Base-by-base conservation (phyloP, 2,797 vertebrate genomes). In the Melanotaenia trifasciata region DNA sequence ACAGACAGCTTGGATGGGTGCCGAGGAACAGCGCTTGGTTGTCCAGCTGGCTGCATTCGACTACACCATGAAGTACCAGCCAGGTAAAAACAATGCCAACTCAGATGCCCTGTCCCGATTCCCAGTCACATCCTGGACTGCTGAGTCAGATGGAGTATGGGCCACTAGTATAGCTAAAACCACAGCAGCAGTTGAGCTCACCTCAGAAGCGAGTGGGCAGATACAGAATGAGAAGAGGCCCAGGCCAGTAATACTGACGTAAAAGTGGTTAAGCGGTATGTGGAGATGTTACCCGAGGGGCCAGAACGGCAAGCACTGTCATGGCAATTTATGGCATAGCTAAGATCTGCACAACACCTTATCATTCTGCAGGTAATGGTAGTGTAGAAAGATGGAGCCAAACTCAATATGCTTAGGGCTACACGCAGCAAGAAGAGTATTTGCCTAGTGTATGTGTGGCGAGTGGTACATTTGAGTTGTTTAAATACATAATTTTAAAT, bases 1-100 rank as follows among this genome's bases (percentile, higher is more conserved):
- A 1, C 50, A 71, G n/a, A 32, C 50, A 0, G 50, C 51, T 0
- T 5, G 0, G 0, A 3, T 59, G 2, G 33, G 58, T 0, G 33
- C 33, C 0, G 5, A 7, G 2, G 33, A 63, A 30, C 18, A 50
- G 11, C 5, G 28, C 9, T 63, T 9, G 40, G 28, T 63, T 1
- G 40, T 18, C 1, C 61, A 54, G 8, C 1, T 12, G 16, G 8
- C 1, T 12, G 16, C n/a, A 2, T 64, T 64, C 0, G 20, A 64
- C 6, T 51, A 4, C 0, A 13, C 50, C 0, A 14, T 64, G 0
- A 64, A 51, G 13, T 64, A 64, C 18, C 12, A 5, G 0, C 5
- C 13, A 12, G 62, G 45, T 1, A 64, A 24, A 12, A 14, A 5
- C 0, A 64, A 64, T 9, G 16, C 4, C 7, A 51, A 64, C 7